A percentile compares a stretch with the other conserved stretches of the same genome.
Evolutionary conservation across 1,140 invertebrate genomes (phyloP).

Genomic region (Hermetia illucens): DNA sequence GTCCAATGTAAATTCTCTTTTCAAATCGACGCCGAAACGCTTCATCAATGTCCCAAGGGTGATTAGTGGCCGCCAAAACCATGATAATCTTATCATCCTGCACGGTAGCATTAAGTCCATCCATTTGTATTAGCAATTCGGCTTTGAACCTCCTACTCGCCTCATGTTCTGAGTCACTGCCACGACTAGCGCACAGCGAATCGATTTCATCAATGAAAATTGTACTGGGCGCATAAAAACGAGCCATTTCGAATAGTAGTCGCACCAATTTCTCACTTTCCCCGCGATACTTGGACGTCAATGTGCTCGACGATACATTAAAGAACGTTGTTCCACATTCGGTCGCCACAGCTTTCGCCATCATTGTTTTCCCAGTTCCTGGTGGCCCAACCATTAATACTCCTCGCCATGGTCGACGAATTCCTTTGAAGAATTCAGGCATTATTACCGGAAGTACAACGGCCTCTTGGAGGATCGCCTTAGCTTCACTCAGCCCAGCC

Average conservation of each 20-base stretch:
- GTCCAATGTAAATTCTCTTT: slow-evolving; percentile 96
- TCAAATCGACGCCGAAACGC: slow-evolving; percentile 89
- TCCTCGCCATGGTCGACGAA: slow-evolving; percentile 79
- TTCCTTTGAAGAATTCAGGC: slow-evolving; percentile 96
- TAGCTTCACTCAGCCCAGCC: slow-evolving; percentile 89
- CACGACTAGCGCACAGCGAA: slow-evolving; percentile 87
- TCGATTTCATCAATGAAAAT: slow-evolving; percentile 99
- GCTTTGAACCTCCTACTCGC: slow-evolving; percentile 98
- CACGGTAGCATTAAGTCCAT: slow-evolving; percentile 54
- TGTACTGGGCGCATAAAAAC: slow-evolving; percentile 98
- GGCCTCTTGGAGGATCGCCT: slow-evolving; percentile 89
- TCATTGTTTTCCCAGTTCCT: slow-evolving; percentile 96
- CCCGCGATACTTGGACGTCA: slow-evolving; percentile 96
- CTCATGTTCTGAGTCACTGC: slow-evolving; percentile 95
- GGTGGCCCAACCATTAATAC: slow-evolving; percentile 54
- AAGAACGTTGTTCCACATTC: slow-evolving; percentile 99
- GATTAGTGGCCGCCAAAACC: slow-evolving; percentile 98
- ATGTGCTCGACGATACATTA: slow-evolving; percentile 92
- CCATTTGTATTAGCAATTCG: slow-evolving; percentile 97
- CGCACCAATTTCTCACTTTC: slow-evolving; percentile 98
- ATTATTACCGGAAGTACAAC: slow-evolving; percentile 94
- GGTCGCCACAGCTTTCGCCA: slow-evolving; percentile 97
- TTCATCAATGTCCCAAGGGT: slow-evolving; percentile 99
- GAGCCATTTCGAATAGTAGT: slow-evolving; percentile 96
- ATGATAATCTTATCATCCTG: slow-evolving; percentile 71